These are phyloP conservation scores for Oasisia sp. DNA, from an alignment of 2,888 invertebrate species.

Conservation along the genomic window DNA sequence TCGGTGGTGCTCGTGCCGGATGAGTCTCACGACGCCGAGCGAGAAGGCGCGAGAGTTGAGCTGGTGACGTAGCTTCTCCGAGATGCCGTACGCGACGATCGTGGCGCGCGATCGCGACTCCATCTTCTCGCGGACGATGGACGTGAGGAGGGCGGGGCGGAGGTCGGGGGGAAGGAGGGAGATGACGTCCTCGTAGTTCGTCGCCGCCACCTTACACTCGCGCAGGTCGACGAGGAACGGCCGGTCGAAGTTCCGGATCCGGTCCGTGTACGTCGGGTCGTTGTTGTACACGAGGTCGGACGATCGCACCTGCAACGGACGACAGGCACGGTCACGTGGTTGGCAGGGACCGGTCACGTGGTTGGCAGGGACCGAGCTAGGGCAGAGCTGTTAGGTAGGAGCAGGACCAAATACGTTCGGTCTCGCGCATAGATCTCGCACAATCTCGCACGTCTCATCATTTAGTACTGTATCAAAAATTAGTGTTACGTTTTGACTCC, in stretches of 20 bases:
- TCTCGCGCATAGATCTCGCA: too few species aligned
- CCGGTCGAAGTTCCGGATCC: constrained; percentile 39
- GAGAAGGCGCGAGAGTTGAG: constrained; percentile 42
- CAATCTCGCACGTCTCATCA: too few species aligned
- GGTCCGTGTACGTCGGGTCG: constrained; percentile 41
- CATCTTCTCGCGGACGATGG: constrained; percentile 42
- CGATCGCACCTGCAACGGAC: constrained; percentile 30
- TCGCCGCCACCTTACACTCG: constrained; percentile 42
- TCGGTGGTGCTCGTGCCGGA: constrained; percentile 43
- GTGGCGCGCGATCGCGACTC: constrained; percentile 39
- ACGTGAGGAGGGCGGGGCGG: constrained; percentile 41
- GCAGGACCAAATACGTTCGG: too few species aligned
- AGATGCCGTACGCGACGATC: constrained; percentile 36
- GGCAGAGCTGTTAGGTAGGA: too few species aligned
- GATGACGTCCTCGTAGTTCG: constrained; percentile 41
- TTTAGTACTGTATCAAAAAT: too few species aligned
- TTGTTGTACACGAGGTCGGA: constrained; percentile 45
- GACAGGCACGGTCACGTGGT: constrained; percentile 18
- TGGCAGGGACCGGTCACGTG: too few species aligned
- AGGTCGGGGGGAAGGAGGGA: constrained; percentile 41
- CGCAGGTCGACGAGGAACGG: constrained; percentile 46
- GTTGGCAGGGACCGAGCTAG: too few species aligned
- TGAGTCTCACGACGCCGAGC: constrained; percentile 42
- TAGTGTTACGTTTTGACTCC: too few species aligned
- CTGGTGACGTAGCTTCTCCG: constrained; percentile 44